Conservation (phyloP, 30 jellyfish, hydroid and myxozoan species). For the Hydractinia symbiolongicarpus region DNA sequence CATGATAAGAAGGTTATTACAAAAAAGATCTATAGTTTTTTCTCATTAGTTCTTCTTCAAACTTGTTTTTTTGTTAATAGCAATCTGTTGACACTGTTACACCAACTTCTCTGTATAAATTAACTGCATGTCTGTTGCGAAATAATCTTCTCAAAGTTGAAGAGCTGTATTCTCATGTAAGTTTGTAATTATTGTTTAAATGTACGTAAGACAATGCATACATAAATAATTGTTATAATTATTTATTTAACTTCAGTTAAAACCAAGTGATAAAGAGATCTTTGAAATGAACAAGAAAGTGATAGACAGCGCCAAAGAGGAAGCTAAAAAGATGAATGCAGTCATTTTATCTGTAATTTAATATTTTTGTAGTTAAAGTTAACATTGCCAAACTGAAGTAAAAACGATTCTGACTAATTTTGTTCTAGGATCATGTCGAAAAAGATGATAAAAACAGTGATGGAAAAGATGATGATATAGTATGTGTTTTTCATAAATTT, state of each 20-base stretch:
- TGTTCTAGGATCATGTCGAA: slow-evolving; percentile 26
- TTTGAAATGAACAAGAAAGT: slow-evolving; percentile 36
- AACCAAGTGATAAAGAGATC: slow-evolving; percentile 70
- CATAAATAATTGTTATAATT: background rate
- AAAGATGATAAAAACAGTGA: slow-evolving; percentile 39
- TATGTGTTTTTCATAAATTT: background rate
- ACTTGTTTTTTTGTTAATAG: slow-evolving; percentile 34
- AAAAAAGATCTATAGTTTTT: too few relatives aligned
- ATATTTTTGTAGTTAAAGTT: background rate
- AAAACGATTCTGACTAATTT: background rate
- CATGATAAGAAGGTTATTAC: too few relatives aligned
- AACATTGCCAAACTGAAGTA: background rate
- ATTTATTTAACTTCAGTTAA: slow-evolving; percentile 40
- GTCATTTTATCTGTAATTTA: slow-evolving; percentile 57
- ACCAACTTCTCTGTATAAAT: slow-evolving; percentile 52
- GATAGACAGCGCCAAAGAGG: slow-evolving; percentile 54
- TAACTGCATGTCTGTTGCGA: slow-evolving; percentile 75
- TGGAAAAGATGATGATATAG: slow-evolving; percentile 58
- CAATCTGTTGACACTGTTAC: slow-evolving; percentile 72
- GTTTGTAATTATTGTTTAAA: slow-evolving; percentile 1
- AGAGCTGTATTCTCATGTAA: slow-evolving; percentile 86
- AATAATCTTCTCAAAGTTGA: slow-evolving; percentile 52
- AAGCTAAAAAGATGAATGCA: slow-evolving; percentile 76
- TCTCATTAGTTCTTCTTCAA: background rate
- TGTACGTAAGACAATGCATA: background rate